Evolutionary conservation across 2,888 invertebrate genomes (phyloP).

Genomic region (Notodonta dromedarius): DNA sequence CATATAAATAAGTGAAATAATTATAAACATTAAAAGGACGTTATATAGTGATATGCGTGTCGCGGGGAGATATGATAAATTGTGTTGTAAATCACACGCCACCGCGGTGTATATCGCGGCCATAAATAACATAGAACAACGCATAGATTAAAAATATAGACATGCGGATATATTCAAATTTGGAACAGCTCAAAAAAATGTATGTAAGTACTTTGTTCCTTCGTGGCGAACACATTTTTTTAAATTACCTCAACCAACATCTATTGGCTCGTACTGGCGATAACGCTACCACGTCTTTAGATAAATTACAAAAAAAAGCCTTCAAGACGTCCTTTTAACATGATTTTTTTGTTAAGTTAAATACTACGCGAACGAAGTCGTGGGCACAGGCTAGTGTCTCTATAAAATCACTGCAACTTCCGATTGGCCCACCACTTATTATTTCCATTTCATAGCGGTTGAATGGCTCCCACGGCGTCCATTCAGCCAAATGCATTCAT

Average conservation of each 20-base stretch:
- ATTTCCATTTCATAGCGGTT: constrained; percentile 44
- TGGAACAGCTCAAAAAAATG: background rate
- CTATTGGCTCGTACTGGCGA: too few relatives aligned
- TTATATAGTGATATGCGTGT: constrained; percentile 11
- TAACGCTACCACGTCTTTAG: too few relatives aligned
- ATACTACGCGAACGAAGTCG: too few relatives aligned
- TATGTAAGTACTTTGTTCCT: too few relatives aligned
- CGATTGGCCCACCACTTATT: constrained; percentile 27
- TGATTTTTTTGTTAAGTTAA: too few relatives aligned
- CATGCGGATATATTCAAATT: background rate
- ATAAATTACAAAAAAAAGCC: background rate
- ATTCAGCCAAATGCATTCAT: constrained; percentile 54
- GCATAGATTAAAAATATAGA: constrained; percentile 35
- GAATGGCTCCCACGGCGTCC: constrained; percentile 45
- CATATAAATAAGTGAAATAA: too few relatives aligned
- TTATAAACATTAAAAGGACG: too few relatives aligned
- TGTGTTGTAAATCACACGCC: constrained; percentile 26
- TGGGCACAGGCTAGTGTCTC: too few relatives aligned
- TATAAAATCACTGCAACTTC: constrained; percentile 27
- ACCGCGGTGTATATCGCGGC: constrained; percentile 16
- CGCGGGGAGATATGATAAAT: constrained; percentile 13
- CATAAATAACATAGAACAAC: constrained; percentile 39
- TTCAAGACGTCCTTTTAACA: background rate
- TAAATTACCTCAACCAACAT: too few relatives aligned
- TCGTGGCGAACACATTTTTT: too few relatives aligned